Conservation (phyloP, 1,140 invertebrate species). For the Pseudomyrmex dendroicus region DNA sequence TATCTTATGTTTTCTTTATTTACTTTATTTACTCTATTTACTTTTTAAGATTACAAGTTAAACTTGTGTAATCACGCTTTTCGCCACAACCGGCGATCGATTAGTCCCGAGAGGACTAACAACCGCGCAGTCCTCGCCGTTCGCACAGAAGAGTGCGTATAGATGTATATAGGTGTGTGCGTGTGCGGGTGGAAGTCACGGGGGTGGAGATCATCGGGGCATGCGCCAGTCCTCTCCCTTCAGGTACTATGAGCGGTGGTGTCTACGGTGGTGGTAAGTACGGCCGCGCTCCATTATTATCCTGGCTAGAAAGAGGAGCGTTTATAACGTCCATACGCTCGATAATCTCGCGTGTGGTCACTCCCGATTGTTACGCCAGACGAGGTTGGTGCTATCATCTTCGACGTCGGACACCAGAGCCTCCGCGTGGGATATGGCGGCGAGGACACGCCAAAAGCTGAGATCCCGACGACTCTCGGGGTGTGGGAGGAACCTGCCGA, state of each 20-base stretch:
- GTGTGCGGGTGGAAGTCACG: slow-evolving; percentile 3
- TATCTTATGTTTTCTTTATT: too few relatives aligned
- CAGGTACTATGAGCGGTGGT: slow-evolving; percentile 84
- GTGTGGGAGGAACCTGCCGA: slow-evolving; percentile 88
- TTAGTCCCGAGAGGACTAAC: slow-evolving; percentile 6
- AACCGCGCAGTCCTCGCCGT: slow-evolving; percentile 12
- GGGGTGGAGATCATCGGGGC: slow-evolving; percentile 49
- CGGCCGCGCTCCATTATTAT: slow-evolving; percentile 61
- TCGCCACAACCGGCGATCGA: slow-evolving; percentile 20
- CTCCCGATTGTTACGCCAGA: slow-evolving; percentile 81
- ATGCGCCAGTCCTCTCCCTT: slow-evolving; percentile 73
- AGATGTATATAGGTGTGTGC: not conserved
- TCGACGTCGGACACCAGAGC: slow-evolving; percentile 90
- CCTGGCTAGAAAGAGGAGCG: slow-evolving; percentile 10
- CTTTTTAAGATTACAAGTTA: too few relatives aligned
- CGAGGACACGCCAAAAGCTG: slow-evolving; percentile 96
- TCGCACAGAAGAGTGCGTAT: not conserved
- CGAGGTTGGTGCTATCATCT: slow-evolving; percentile 92
- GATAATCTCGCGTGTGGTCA: not conserved
- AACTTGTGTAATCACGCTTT: not conserved
- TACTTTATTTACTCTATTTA: too few relatives aligned
- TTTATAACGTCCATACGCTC: not conserved
- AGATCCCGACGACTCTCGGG: slow-evolving; percentile 94
- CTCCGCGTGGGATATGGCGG: slow-evolving; percentile 95
- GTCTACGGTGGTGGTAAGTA: slow-evolving; percentile 84